A percentile compares a stretch with the other conserved stretches of the same genome.
phyloP scores from a whole-genome alignment of 2,888 invertebrate species.

The Scaptomyza reducta region DNA sequence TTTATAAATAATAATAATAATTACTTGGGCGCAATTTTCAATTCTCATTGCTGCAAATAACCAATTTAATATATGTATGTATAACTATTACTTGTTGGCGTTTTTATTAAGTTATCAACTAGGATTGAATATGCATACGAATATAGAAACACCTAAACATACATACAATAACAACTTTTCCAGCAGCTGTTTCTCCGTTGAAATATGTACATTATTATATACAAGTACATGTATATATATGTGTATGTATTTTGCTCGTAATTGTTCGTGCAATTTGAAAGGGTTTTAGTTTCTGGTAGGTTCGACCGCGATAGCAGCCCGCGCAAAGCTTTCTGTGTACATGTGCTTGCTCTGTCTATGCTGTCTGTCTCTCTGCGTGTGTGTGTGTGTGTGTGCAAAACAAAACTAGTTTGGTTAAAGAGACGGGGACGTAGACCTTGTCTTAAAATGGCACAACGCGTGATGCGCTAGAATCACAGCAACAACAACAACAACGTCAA shows the following conservation, averaged over 20 bases:
- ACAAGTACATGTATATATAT: background rate
- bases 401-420: constrained; percentile 51
- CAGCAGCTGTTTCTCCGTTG: constrained; percentile 31
- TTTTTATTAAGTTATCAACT: background rate
- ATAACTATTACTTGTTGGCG: too few species aligned
- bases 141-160: background rate
- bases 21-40: background rate
- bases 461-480: constrained; percentile 48
- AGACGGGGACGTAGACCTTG: constrained; percentile 57
- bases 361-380: background rate
- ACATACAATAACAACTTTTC: constrained; percentile 4
- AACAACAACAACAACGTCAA: constrained; percentile 8
- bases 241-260: background rate
- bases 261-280: constrained; percentile 31
- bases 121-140: constrained; percentile 6
- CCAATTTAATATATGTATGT: background rate
- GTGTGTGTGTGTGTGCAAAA: constrained; percentile 24
- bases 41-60: background rate
- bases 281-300: constrained; percentile 45
- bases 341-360: background rate
- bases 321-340: constrained; percentile 9
- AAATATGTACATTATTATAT: constrained; percentile 13
- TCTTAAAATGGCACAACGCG: constrained; percentile 60
- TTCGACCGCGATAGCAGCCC: constrained; percentile 37
- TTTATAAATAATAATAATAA: constrained; percentile 19